These are phyloP conservation scores for Serinus canaria DNA, from an alignment of 2,113 vertebrate genomes.

Conservation along the genomic window DNA sequence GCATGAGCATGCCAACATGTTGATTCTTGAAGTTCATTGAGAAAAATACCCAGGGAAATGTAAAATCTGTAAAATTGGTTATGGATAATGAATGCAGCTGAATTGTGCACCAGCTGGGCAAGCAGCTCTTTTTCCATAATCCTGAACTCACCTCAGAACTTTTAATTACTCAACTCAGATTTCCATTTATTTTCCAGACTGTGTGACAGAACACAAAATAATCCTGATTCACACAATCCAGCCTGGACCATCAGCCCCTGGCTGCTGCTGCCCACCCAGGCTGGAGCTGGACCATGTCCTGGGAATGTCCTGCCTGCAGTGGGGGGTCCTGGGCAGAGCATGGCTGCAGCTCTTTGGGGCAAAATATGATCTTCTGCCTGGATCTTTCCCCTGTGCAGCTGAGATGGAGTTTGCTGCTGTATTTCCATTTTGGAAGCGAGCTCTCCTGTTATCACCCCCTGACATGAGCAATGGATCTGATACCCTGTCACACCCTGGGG, in stretches of 20 bases:
- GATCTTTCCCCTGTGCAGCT: background rate
- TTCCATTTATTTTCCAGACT: background rate
- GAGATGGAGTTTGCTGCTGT: background rate
- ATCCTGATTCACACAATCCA: background rate
- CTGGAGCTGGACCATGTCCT: background rate
- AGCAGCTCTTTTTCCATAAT: background rate
- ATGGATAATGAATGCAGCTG: background rate
- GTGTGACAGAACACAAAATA: background rate
- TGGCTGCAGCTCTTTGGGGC: background rate
- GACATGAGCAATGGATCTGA: background rate
- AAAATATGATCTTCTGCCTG: background rate
- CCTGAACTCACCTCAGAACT: background rate
- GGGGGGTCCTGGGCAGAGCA: background rate
- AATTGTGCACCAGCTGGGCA: background rate
- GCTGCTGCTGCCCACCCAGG: background rate
- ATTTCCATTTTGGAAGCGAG: background rate
- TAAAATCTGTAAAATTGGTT: background rate
- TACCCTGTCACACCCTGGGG: fast-evolving
- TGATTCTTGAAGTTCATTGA: background rate
- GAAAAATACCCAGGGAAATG: background rate
- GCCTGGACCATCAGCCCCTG: background rate
- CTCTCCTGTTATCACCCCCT: background rate
- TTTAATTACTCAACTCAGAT: background rate
- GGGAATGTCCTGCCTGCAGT: background rate
- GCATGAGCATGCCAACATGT: background rate